Percentiles rank a stretch among this genome's conserved stretches.
Conservation (phyloP, 2,797 vertebrate species). For the Hirundo rustica region DNA sequence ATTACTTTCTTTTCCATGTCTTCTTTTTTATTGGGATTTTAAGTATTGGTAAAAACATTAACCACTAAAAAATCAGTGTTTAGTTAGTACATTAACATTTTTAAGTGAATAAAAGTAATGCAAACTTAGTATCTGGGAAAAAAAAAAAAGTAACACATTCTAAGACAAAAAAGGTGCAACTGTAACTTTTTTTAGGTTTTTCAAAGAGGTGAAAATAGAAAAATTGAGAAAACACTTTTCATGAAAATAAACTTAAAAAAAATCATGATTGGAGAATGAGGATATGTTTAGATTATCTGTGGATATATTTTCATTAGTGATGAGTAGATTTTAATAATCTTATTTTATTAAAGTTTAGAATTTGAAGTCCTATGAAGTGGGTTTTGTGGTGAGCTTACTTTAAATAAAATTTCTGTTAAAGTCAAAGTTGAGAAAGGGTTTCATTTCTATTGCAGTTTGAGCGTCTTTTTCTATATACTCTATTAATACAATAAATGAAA, state of each 20-base stretch:
- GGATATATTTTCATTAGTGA: not conserved
- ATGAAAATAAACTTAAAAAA: not conserved
- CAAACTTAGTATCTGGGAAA: not conserved
- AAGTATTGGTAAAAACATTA: not conserved
- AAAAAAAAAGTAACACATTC: not conserved
- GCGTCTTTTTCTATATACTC: not conserved
- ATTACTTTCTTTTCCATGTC: not conserved
- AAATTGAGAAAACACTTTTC: not conserved
- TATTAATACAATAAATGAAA: not conserved
- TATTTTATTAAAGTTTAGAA: not conserved
- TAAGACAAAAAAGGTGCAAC: not conserved
- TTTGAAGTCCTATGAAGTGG: not conserved
- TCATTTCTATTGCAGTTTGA: not conserved
- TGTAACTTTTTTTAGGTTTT: not conserved
- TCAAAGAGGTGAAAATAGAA: not conserved
- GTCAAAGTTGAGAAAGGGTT: accelerated
- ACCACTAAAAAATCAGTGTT: not conserved
- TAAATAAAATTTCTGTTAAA: not conserved
- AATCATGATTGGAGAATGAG: not conserved
- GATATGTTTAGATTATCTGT: not conserved
- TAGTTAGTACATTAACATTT: not conserved
- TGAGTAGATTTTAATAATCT: not conserved
- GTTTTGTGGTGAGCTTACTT: not conserved
- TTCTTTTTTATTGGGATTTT: not conserved
- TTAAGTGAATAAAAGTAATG: not conserved